Conservation (phyloP, 2,888 invertebrate species). For the Schrankia costaestrigalis region DNA sequence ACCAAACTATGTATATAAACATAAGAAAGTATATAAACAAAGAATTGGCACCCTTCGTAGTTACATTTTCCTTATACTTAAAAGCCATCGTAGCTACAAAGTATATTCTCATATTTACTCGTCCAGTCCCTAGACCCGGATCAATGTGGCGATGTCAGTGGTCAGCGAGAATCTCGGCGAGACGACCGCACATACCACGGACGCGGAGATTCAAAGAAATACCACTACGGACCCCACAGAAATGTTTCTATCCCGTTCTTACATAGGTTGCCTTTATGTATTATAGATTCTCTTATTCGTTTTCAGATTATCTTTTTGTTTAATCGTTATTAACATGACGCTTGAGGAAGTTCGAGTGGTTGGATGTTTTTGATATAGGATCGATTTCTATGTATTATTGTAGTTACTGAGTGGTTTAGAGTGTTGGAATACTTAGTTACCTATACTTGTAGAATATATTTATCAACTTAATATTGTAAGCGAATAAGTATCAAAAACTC, state of each 20-base stretch:
- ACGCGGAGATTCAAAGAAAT: conserved; percentile 61
- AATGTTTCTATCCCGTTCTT: conserved; percentile 44
- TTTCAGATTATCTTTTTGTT: conserved; percentile 29
- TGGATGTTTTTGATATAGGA: conserved; percentile 3
- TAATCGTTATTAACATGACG: conserved; percentile 18
- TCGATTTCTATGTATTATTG: conserved; percentile 1
- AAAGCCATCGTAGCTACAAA: conserved; percentile 16
- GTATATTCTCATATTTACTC: conserved; percentile 30
- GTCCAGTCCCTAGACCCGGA: conserved; percentile 40
- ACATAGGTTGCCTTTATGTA: conserved; percentile 22
- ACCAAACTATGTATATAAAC: too few species aligned
- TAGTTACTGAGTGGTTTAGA: not conserved
- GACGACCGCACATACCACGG: conserved; percentile 65
- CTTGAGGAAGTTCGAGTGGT: conserved; percentile 13
- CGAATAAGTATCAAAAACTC: too few species aligned
- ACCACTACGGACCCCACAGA: conserved; percentile 44
- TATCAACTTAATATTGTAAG: too few species aligned
- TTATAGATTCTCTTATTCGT: conserved; percentile 21
- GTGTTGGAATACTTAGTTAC: too few species aligned
- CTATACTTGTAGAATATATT: too few species aligned
- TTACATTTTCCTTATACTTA: conserved; percentile 12
- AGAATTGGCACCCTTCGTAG: conserved; percentile 11
- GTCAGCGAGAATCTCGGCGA: conserved; percentile 66
- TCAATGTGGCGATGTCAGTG: conserved; percentile 53
- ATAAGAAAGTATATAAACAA: too few species aligned